A percentile compares a stretch with the other conserved stretches of the same genome.
phyloP scores from a whole-genome alignment of 2,888 invertebrate species.

The Adelphocoris suturalis region DNA sequence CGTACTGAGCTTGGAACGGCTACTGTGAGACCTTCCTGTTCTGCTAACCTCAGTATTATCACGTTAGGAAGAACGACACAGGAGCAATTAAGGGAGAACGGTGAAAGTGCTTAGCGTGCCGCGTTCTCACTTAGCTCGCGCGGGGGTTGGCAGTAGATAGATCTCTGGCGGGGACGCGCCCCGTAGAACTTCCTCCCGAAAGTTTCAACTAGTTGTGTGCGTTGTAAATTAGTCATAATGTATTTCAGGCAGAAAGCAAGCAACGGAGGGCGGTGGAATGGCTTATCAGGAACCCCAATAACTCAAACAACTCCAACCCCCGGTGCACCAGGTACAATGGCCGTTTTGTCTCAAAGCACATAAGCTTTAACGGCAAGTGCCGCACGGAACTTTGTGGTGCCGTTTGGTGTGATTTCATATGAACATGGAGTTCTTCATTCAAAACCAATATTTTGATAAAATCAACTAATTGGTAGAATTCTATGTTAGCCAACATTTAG shows the following conservation, averaged over 20 bases:
- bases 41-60: not conserved
- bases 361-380: not conserved
- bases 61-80: not conserved
- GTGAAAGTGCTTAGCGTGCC: conserved; percentile 53
- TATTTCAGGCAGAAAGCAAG: conserved; percentile 55
- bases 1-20: not conserved
- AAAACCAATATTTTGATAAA: too few relatives aligned
- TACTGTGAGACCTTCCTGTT: conserved; percentile 3
- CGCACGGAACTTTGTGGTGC: not conserved
- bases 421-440: too few relatives aligned
- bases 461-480: too few relatives aligned
- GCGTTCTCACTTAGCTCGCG: conserved; percentile 27
- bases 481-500: too few relatives aligned
- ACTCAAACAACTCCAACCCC: conserved; percentile 58
- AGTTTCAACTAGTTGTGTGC: conserved; percentile 56
- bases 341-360: conserved; percentile 24
- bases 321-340: conserved; percentile 48
- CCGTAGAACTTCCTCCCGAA: conserved; percentile 14
- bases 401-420: not conserved
- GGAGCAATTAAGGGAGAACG: conserved; percentile 47
- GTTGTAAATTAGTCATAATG: conserved; percentile 67
- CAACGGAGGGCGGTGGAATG: conserved; percentile 40
- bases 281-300: conserved; percentile 62
- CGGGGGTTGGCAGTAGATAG: conserved; percentile 43
- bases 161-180: conserved; percentile 46